Evolutionary conservation across 2,113 vertebrate species (phyloP), one percentile per base, ranked within the genome.

Genomic region (Carassius carassius): DNA sequence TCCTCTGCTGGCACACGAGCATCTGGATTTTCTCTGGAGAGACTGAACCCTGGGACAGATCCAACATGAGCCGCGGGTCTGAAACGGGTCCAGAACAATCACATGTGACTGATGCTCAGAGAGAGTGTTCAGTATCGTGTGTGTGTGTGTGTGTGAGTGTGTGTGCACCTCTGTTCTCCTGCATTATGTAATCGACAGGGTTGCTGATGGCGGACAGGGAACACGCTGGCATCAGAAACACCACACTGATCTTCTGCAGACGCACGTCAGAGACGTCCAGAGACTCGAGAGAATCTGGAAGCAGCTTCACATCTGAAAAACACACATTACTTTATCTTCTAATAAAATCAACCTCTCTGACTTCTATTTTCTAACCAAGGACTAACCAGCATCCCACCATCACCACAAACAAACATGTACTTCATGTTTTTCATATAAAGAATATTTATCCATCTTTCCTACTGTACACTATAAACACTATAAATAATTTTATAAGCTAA

Each of bases 111-210:
- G 35, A 70, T 12, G 35, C 41, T 56, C 12, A 65, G 17, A 21
- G 67, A 41, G 9, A 21, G 9, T 12, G 35, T 5, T 25, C 5
- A 65, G 49, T 29, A 19, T 25, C 35, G 62, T 78, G n/a, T n/a
- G 13, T 41, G 60, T 49, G 44, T 63, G 63, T 25, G n/a, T 54
- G 25, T 32, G 76, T 47, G 13, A 35, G 47, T n/a, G 35, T 60
- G 78, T 79, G 83, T 81, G 86, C 95, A 98, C 97, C 96, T 96
- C 94, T 90, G 1, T 94, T 91, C 84, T 97, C 97, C 90, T 91
- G 94, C 90, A 98, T 90, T 89, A 98, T 95, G 85, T 97, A 96
- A 49, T 98, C 95, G 17, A 97, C 89, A 14, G 96, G 97, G 87
- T 97, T 96, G 86, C 95, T 95, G 89, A 95, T 89, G 32, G 96